Evolutionary conservation across 1,140 invertebrate genomes (phyloP), one percentile per base, ranked within the genome.

Genomic region (Oryctes rhinoceros): DNA sequence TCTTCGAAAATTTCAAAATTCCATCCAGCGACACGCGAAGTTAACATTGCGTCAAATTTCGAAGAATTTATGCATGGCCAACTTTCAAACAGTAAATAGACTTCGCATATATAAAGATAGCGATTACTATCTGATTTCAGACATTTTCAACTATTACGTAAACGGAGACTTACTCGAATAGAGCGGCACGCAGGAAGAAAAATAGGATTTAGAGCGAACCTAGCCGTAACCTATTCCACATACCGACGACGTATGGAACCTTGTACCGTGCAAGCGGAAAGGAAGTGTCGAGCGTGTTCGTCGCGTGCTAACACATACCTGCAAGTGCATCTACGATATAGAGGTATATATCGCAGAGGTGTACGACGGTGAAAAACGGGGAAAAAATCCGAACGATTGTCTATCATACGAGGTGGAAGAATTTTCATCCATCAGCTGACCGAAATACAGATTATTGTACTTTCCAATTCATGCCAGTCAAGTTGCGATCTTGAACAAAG

Each of bases 401-500:
- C 35, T 71, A 71, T 71, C 65, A 71, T 13, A 30, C 20, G 65
- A 71, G 13, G 65, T 71, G 24, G 65, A 71, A 71, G 24, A 71
- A 71, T 71, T 71, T 71, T 37, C 65, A 71, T 71, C 65, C 24
- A 71, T 71, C 65, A 71, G 65, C 65, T 71, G 65, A 71, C 65
- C 65, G 65, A 71, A 71, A 71, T 71, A 71, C 65, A 71, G 65
- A 71, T 71, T 71, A 71, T 24, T 37, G 65, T 71, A 71, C 65
- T 71, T 71, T 71, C 65, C 65, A 71, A 71, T 71, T 71, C 35
- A 30, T 71, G 65, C 65, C 65, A 71, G 65, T 71, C 65, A 71
- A 71, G 65, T 71, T 71, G 65, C 65, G 65, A 71, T 71, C 65
- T 71, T 71, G 65, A 71, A 71, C 65, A 71, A 71, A 71, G 65